These are phyloP conservation scores for Amia ocellicauda DNA, from an alignment of 2,113 vertebrate genomes.

Conservation along the genomic window DNA sequence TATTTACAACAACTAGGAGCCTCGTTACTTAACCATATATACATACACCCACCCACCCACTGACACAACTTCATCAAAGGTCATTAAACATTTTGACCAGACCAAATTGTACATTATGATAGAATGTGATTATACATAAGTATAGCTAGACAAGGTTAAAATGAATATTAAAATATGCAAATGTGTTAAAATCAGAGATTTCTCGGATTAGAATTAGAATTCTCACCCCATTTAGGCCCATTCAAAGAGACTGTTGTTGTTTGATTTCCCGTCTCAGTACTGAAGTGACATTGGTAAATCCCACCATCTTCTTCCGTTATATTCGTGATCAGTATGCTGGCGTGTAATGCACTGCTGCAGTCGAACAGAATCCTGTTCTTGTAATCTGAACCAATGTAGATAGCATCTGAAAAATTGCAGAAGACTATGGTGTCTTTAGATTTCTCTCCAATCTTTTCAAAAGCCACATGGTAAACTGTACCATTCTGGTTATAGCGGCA, in stretches of 20 bases:
- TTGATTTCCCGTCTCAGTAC: conserved; percentile 35
- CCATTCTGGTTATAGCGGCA: conserved; percentile 40
- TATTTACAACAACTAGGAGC: no score
- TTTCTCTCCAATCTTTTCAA: conserved; percentile 62
- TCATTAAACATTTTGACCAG: no score
- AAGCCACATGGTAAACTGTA: conserved; percentile 38
- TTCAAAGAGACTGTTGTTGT: conserved; percentile 51
- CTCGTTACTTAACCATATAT: no score
- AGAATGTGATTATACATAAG: no score
- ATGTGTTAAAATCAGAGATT: no score
- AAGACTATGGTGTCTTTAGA: conserved; percentile 45
- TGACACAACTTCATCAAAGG: no score
- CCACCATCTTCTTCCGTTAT: conserved; percentile 54
- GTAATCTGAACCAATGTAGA: conserved; percentile 53
- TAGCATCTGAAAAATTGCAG: conserved; percentile 47
- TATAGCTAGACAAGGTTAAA: no score
- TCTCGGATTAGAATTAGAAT: no score
- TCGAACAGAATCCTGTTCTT: conserved; percentile 29
- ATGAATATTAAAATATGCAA: no score
- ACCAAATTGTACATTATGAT: no score
- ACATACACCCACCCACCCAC: no score
- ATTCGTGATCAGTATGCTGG: conserved; percentile 42
- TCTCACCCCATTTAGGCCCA: conserved; percentile 54
- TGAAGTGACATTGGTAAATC: conserved; percentile 58
- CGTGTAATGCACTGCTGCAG: conserved; percentile 47